Evolutionary conservation across 2,888 invertebrate species (phyloP).

Genomic region (Drosophila leonis): DNA sequence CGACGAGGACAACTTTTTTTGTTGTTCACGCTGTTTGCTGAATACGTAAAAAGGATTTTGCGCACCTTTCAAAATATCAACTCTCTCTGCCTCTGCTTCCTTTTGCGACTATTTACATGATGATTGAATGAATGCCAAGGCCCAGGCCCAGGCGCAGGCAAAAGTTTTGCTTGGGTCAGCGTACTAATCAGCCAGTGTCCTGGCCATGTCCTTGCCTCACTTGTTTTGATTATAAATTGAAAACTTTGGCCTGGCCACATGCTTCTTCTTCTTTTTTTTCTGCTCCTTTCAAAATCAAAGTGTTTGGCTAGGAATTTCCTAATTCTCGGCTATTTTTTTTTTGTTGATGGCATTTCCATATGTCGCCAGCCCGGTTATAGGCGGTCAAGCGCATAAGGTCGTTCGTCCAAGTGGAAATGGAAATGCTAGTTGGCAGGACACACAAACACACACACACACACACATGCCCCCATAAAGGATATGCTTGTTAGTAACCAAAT

Average conservation of each 20-base stretch:
- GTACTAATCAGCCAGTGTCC: slow-evolving; percentile 66
- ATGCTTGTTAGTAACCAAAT: slow-evolving; percentile 70
- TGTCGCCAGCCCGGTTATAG: slow-evolving; percentile 48
- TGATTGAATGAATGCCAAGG: slow-evolving; percentile 65
- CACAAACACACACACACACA: neutral
- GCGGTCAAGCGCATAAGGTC: slow-evolving; percentile 76
- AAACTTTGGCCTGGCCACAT: slow-evolving; percentile 61
- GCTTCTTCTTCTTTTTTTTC: neutral
- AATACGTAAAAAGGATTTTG: slow-evolving; percentile 72
- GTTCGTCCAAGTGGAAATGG: slow-evolving; percentile 66
- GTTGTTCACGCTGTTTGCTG: slow-evolving; percentile 44
- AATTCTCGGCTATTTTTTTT: slow-evolving; percentile 25
- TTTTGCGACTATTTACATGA: slow-evolving; percentile 57
- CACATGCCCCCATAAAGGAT: slow-evolving; percentile 41
- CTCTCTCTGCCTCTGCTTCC: neutral
- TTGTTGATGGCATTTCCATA: slow-evolving; percentile 62
- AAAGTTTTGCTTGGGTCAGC: slow-evolving; percentile 53
- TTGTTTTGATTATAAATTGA: slow-evolving; percentile 79
- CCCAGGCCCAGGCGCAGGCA: slow-evolving; percentile 6
- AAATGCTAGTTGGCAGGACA: slow-evolving; percentile 16
- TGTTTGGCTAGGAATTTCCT: slow-evolving; percentile 58
- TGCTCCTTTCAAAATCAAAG: slow-evolving; percentile 63
- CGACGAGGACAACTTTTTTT: slow-evolving; percentile 28
- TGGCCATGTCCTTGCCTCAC: slow-evolving; percentile 29
- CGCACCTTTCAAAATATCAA: slow-evolving; percentile 73